A percentile compares a stretch with the other conserved stretches of the same genome.
Evolutionary conservation across 2,113 vertebrate genomes (phyloP).

Genomic region (Malurus melanocephalus): DNA sequence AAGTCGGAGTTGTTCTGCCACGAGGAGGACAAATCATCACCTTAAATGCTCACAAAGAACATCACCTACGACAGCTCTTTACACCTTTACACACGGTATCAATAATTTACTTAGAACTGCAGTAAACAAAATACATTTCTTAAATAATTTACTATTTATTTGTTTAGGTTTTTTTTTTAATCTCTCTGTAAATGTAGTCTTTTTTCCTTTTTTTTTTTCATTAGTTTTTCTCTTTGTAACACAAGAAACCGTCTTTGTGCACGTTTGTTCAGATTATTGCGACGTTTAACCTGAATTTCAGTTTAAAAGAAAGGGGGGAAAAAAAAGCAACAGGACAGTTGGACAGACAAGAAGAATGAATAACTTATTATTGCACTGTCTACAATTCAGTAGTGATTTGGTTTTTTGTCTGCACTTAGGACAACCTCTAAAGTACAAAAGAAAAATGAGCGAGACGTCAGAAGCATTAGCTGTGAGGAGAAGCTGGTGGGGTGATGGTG

Average conservation of each 20-base stretch:
- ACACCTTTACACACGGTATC: neutral
- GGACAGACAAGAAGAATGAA: conserved; percentile 11
- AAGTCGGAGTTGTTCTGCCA: neutral
- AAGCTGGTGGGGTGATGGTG: conserved; percentile 35
- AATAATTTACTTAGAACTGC: conserved; percentile 43
- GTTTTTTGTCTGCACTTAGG: conserved; percentile 69
- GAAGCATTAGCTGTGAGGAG: conserved; percentile 45
- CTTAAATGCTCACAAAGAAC: neutral
- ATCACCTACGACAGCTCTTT: conserved; percentile 15
- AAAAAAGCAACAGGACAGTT: neutral
- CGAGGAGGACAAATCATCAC: neutral
- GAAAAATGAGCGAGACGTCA: neutral
- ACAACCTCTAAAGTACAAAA: conserved; percentile 69
- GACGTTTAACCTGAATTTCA: conserved; percentile 67
- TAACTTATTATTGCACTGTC: conserved; percentile 82
- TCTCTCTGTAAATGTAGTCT: conserved; percentile 12
- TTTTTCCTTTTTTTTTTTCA: neutral
- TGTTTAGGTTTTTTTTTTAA: neutral
- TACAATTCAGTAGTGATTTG: conserved; percentile 81
- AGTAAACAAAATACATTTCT: conserved; percentile 58
- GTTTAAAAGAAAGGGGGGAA: neutral
- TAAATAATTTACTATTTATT: conserved; percentile 80
- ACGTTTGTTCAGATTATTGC: conserved; percentile 68
- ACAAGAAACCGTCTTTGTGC: conserved; percentile 36
- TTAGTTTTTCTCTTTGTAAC: neutral